Percentiles rank a stretch among this genome's conserved stretches.
phyloP scores from a whole-genome alignment of 2,797 vertebrate genomes.

The Psittacula derbiana region DNA sequence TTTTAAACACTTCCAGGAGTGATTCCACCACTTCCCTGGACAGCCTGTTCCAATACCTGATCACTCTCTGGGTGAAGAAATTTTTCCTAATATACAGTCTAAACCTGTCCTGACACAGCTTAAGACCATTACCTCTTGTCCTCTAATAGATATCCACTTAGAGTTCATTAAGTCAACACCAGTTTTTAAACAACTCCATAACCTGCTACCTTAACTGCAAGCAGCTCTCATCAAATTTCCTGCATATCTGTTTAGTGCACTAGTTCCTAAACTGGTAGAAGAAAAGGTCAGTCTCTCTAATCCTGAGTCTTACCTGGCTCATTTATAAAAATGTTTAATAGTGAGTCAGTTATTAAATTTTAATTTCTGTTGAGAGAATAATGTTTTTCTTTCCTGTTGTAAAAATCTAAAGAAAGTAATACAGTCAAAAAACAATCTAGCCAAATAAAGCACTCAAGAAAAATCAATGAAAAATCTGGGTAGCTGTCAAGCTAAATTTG shows the following conservation, averaged over 20 bases:
- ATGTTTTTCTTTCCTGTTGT: not conserved
- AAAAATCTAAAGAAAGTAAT: not conserved
- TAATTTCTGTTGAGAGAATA: not conserved
- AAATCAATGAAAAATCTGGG: not conserved
- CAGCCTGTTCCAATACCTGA: not conserved
- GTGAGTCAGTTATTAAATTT: not conserved
- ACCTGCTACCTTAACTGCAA: not conserved
- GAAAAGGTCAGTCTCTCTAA: not conserved
- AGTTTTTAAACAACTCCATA: not conserved
- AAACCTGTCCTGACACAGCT: not conserved
- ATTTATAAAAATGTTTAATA: not conserved
- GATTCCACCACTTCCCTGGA: not conserved
- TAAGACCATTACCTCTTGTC: not conserved
- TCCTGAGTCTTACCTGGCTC: not conserved
- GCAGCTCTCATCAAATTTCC: not conserved
- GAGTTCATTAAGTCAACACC: not conserved
- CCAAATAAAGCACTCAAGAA: not conserved
- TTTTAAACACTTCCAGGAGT: not conserved
- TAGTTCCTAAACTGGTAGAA: not conserved
- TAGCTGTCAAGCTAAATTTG: not conserved
- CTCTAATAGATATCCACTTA: not conserved
- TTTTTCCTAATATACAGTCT: not conserved
- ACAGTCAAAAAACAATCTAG: not conserved
- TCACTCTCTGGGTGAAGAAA: not conserved
- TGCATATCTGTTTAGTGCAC: not conserved